phyloP scores from a whole-genome alignment of 2,797 vertebrate genomes.

The Oryzias sinensis region DNA sequence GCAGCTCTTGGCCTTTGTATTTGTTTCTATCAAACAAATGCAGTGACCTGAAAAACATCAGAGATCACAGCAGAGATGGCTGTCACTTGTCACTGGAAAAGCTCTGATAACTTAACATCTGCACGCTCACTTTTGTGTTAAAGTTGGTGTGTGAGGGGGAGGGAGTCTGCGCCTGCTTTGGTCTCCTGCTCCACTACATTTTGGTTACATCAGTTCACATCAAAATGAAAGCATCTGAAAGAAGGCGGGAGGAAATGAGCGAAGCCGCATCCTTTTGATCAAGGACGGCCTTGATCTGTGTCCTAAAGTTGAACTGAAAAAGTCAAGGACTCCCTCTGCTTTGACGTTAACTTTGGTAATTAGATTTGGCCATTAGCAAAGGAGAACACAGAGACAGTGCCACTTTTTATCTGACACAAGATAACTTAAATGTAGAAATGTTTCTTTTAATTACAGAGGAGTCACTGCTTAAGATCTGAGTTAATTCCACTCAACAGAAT shows the following conservation, averaged over 20 bases:
- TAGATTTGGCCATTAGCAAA: not conserved
- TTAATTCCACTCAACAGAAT: no score
- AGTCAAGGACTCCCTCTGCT: conserved; percentile 5
- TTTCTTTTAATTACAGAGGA: no score
- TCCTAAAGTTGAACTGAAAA: conserved; percentile 14
- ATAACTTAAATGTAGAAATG: no score
- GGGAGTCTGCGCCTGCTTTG: conserved; percentile 10
- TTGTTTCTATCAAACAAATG: conserved; percentile 1
- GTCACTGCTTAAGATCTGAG: no score
- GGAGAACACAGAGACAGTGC: no score
- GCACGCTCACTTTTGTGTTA: not conserved
- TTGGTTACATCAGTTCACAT: conserved; percentile 44
- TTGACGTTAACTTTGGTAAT: conserved; percentile 2
- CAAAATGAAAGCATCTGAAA: conserved; percentile 29
- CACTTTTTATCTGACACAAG: no score
- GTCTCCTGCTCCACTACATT: conserved; percentile 27
- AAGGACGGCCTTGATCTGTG: conserved; percentile 6
- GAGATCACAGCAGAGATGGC: conserved; percentile 1
- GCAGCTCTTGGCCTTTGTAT: not conserved
- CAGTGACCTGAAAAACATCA: conserved; percentile 3
- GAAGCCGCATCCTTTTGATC: conserved; percentile 24
- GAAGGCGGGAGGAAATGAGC: not conserved
- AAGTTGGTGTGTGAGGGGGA: conserved; percentile 3
- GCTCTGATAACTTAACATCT: conserved; percentile 8
- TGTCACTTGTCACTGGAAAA: conserved; percentile 12